A percentile compares a stretch with the other conserved stretches of the same genome.
These are phyloP conservation scores for Teleogryllus oceanicus DNA, from an alignment of 2,888 invertebrate genomes.

Conservation along the genomic window DNA sequence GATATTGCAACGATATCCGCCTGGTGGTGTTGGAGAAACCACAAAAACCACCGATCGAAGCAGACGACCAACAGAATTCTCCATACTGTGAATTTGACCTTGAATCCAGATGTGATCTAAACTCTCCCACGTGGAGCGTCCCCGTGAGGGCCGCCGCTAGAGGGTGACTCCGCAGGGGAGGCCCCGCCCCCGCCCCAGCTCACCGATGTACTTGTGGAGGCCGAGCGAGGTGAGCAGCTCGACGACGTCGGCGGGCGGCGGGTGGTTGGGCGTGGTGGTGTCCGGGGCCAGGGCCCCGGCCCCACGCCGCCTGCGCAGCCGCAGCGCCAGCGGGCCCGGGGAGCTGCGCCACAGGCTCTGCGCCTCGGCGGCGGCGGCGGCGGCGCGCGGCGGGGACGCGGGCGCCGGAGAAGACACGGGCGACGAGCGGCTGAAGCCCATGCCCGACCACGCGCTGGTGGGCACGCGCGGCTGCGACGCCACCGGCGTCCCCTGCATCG, in stretches of 20 bases:
- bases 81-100: too few species aligned
- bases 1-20: too few species aligned
- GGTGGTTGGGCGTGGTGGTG: background rate
- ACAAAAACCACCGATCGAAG: too few species aligned
- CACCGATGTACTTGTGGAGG: slow-evolving; percentile 1
- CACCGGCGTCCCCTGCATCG: background rate
- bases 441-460: background rate
- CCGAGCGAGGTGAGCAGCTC: background rate
- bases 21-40: too few species aligned
- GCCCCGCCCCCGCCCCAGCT: slow-evolving; percentile 62
- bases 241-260: background rate
- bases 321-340: background rate
- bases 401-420: background rate
- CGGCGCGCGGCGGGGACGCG: background rate
- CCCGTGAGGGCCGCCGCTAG: too few species aligned
- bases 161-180: too few species aligned
- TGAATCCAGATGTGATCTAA: too few species aligned
- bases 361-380: background rate
- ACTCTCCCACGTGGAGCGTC: too few species aligned
- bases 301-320: background rate
- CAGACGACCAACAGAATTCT: too few species aligned
- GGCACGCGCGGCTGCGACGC: background rate
- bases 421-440: background rate
- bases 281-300: background rate
- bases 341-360: background rate